Evolutionary conservation across 2,888 invertebrate species (phyloP).

Genomic region (Pollenia angustigena): DNA sequence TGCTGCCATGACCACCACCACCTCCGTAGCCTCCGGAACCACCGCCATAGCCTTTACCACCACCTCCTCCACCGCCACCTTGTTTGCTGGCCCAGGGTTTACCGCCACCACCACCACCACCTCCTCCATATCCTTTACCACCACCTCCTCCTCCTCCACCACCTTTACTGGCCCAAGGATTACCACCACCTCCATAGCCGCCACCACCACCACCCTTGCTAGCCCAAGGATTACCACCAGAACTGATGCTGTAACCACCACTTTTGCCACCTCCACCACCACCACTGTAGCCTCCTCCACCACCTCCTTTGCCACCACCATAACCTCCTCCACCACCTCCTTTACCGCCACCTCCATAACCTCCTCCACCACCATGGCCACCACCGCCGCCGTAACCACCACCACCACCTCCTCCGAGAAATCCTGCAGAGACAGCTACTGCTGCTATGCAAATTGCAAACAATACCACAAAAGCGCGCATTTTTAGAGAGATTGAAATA

Average conservation of each 20-base stretch:
- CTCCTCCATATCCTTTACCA: constrained; percentile 35
- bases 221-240: constrained; percentile 61
- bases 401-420: constrained; percentile 49
- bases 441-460: constrained; percentile 35
- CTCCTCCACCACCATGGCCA: constrained; percentile 70
- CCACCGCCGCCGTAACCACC: constrained; percentile 32
- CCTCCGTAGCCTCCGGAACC: constrained; percentile 46
- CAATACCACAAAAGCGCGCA: constrained; percentile 52
- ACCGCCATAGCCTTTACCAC: constrained; percentile 59
- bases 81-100: background rate
- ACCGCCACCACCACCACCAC: constrained; percentile 62
- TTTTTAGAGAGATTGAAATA: background rate
- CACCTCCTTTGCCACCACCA: constrained; percentile 66
- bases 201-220: constrained; percentile 70
- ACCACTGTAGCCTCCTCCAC: constrained; percentile 67
- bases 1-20: constrained; percentile 61
- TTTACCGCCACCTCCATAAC: constrained; percentile 66
- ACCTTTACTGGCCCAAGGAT: constrained; percentile 33
- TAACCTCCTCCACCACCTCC: constrained; percentile 57
- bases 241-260: constrained; percentile 40
- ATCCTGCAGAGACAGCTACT: constrained; percentile 54
- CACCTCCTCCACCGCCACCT: constrained; percentile 42
- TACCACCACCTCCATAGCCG: constrained; percentile 59
- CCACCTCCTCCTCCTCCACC: constrained; percentile 39
- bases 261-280: constrained; percentile 42